Evolutionary conservation across 2,797 vertebrate genomes (phyloP), one percentile per base, ranked within the genome.

Genomic region (Atherinosoma microstoma): DNA sequence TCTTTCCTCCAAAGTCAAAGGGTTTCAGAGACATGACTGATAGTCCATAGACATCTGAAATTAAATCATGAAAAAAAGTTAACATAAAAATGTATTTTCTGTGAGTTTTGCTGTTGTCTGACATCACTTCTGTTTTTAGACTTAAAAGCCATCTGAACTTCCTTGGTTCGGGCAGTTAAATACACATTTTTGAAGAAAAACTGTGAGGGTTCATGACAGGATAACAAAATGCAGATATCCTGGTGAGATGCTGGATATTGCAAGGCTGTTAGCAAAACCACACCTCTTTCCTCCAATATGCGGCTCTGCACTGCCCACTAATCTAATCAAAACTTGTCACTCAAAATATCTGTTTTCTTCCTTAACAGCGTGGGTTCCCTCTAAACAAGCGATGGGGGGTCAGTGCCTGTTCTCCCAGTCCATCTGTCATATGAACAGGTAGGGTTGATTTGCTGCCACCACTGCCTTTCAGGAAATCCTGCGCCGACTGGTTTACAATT

Each of bases 381-480:
- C 54, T 63, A 68, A 75, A 71, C 64, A 68, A 60, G 73, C 32
- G 16, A 38, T 32, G 27, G 34, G 56, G 29, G 70, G 61, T 80
- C 72, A 64, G 32, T 56, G 72, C 69, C 74, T 64, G 57, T 47
- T 68, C 66, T 59, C 67, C 60, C 73, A 70, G 61, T 74, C 82
- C 70, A 86, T 86, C 82, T 58, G 63, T 85, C 83, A 77, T 78
- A 49, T 80, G 83, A 73, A 77, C 70, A 79, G 67, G 60, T 70
- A 32, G 15, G 8, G 68, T 67, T 79, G 75, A 79, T 87, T 82
- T 60, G 70, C 77, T 76, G 63, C 80, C 78, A 70, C 68, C 13
- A 0, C 53, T 58, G 71, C 69, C 65, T 38, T 60, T 69, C 45
- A 20, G 38, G 82, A 64, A 58, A 68, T 35, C 45, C 30, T 18